Evolutionary conservation across 2,888 invertebrate genomes (phyloP), one percentile per base, ranked within the genome.

Genomic region (Eilema caniola): DNA sequence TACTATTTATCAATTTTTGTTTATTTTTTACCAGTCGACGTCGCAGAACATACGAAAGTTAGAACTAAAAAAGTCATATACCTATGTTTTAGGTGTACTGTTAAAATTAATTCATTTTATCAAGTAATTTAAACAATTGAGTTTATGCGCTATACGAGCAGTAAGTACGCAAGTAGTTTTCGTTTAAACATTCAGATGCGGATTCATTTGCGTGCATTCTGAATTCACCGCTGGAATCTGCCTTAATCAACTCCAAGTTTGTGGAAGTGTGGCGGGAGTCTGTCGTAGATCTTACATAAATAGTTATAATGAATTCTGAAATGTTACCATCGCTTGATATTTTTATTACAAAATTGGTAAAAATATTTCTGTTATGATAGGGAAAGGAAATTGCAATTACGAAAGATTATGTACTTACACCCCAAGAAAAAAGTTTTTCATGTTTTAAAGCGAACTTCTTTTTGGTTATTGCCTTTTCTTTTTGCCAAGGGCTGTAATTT

Each of bases 161-260:
- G 20, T 47, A 11, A 20, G 20, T 47, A 11, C 20, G 62, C 33
- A 62, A 62, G 59, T 25, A 25, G 62, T 62, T 62, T 62, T 62
- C 33, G 37, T 62, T 61, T 24, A 62, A 62, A 62, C 33, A 62
- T 62, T 62, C 62, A 62, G 62, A 62, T 62, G 33, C 24, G 24
- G 62, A 37, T 62, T 62, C 62, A 62, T 37, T 24, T 62, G 37
- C 14, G 37, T 62, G 62, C 62, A 62, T 62, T 62, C 14, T 62
- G 62, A 37, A 24, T 23, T 62, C 23, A 23, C 37, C 62, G 62
- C 37, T 37, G 33, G 37, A 37, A 37, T 37, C 62, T 37, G 37
- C 23, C 23, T 37, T 62, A 62, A 62, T 37, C 62, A 62, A 62
- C 62, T 37, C 23, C 23, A 37, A 62, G 62, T 62, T 37, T 62